phyloP scores from a whole-genome alignment of 2,113 vertebrate species.

The Melanotaenia duboulayi region DNA sequence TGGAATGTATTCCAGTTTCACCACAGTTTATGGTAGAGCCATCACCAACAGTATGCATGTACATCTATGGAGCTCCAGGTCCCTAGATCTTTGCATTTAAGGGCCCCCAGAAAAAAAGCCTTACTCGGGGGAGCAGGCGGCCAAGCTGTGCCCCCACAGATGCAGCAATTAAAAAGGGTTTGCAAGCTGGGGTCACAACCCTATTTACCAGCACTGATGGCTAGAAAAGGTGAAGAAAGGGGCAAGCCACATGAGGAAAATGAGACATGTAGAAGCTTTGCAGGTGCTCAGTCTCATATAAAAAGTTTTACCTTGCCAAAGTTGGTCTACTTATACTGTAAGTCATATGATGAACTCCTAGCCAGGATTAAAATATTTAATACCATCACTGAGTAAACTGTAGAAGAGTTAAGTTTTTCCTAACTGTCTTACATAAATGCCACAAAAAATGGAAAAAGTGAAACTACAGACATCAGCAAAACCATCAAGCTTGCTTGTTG shows the following conservation, averaged over 20 bases:
- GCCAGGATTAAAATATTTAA: neutral
- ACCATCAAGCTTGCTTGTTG: conserved; percentile 28
- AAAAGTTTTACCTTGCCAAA: neutral
- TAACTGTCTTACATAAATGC: conserved; percentile 14
- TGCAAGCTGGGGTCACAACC: conserved; percentile 46
- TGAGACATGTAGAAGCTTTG: conserved; percentile 30
- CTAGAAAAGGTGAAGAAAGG: neutral
- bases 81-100: conserved; percentile 55
- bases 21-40: conserved; percentile 75
- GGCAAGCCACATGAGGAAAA: conserved; percentile 38
- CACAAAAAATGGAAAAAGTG: conserved; percentile 35
- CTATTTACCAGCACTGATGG: conserved; percentile 55
- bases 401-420: conserved; percentile 5
- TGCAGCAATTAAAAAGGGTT: conserved; percentile 60
- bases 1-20: conserved; percentile 77
- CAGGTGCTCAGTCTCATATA: conserved; percentile 32
- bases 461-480: conserved; percentile 14
- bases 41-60: conserved; percentile 68
- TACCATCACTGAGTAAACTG: conserved; percentile 9
- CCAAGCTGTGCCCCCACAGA: conserved; percentile 45
- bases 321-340: neutral
- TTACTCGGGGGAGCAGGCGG: conserved; percentile 35
- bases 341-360: neutral
- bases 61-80: conserved; percentile 68
- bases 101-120: conserved; percentile 66